These are phyloP conservation scores for Zhengitettix transpicula DNA, from an alignment of 2,888 invertebrate genomes.

Conservation along the genomic window DNA sequence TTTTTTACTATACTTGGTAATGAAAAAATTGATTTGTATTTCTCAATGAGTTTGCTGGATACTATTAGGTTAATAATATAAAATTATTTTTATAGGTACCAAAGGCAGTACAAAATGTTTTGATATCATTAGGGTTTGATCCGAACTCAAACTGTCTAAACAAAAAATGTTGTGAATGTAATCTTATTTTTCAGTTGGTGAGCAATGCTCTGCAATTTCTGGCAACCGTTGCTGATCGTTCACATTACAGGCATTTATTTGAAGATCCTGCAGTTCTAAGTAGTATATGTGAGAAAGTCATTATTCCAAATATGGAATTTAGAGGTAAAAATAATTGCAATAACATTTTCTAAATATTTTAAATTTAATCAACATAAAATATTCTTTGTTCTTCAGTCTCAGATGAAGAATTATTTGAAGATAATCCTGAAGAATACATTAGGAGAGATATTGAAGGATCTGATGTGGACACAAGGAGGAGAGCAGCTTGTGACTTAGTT, in stretches of 20 bases:
- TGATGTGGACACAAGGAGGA: conserved; percentile 87
- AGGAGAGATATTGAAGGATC: conserved; percentile 94
- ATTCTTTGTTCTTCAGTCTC: conserved; percentile 36
- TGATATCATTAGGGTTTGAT: background rate
- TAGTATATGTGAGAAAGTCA: conserved; percentile 93
- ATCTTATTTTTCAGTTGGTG: conserved; percentile 51
- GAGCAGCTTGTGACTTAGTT: conserved; percentile 94
- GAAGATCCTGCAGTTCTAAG: conserved; percentile 73
- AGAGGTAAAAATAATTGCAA: conserved; percentile 41
- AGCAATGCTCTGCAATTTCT: conserved; percentile 92
- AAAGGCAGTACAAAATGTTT: background rate
- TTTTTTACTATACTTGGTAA: too few relatives aligned
- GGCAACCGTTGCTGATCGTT: conserved; percentile 83
- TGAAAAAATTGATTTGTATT: too few relatives aligned
- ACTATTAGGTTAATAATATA: too few relatives aligned
- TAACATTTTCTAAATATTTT: background rate
- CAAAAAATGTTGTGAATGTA: background rate
- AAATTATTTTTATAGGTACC: background rate
- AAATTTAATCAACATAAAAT: background rate
- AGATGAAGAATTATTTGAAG: conserved; percentile 93
- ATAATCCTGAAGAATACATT: conserved; percentile 95
- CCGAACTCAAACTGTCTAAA: background rate
- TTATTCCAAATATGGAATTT: conserved; percentile 96
- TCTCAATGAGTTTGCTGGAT: too few relatives aligned
- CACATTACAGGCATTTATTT: conserved; percentile 74